Base-by-base conservation (phyloP, 2,113 vertebrate genomes). In the Hymenochirus boettgeri region DNA sequence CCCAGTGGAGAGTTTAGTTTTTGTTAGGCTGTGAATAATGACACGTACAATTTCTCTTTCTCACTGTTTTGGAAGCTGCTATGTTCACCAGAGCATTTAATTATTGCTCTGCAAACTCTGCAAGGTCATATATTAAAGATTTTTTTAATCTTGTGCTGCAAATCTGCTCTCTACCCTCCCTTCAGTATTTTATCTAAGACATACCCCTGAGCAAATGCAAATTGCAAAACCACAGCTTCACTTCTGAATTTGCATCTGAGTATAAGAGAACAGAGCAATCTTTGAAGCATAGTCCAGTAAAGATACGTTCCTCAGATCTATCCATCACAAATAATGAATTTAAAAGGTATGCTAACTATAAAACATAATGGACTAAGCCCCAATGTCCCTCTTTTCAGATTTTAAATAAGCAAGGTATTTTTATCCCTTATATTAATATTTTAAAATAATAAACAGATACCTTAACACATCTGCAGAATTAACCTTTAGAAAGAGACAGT, bases 81-180 rank as follows among this genome's bases (percentile, higher is more conserved):
- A 77, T 69, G 76, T 77, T 87, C 78, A 76, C 71, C 75, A 80
- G 73, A 78, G 83, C 81, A 83, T 87, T 85, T 88, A 89, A 89
- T 89, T 89, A 86, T 76, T 83, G 74, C 73, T 87, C 77, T 83
- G 80, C 61, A 65, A n/a, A 73, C 83, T 81, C 80, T 83, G 76
- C 79, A 79, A 83, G 82, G 84, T 87, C 88, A 86, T 86, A 86
- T 89, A 88, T 87, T 88, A 85, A 86, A 82, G 82, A 85, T 82
- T 83, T 87, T 78, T 79, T 85, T 86, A 84, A 85, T 87, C 85
- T 83, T 78, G 84, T 80, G 84, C 77, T 76, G 80, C 79, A 76
- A 75, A 81, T 86, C 78, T 18, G 46, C 56, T 85, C 79, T 75
- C 81, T 79, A 82, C 79, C 77, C 71, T n/a, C n/a, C n/a, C n/a